Conservation (phyloP, 1,140 invertebrate species). For the Drosophila rhopaloa region DNA sequence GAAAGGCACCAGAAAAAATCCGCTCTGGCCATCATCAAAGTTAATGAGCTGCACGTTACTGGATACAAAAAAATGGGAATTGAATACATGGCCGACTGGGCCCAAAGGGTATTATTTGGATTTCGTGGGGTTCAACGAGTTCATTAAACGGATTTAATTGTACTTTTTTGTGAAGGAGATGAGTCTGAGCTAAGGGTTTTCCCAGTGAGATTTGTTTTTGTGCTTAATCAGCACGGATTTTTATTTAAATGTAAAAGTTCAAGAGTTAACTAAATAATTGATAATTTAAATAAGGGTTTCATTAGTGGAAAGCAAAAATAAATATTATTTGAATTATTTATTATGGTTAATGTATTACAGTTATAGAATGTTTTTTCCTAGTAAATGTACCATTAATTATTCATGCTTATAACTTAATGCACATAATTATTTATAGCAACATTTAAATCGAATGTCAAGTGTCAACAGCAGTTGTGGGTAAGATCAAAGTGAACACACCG, state of each 20-base stretch:
- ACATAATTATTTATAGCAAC: conserved; percentile 5
- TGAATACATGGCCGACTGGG: conserved; percentile 23
- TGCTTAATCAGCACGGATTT: conserved; percentile 25
- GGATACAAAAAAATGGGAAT: conserved; percentile 18
- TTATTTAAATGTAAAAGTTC: not conserved
- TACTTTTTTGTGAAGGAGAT: conserved; percentile 27
- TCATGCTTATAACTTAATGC: conserved; percentile 13
- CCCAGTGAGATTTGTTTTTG: conserved; percentile 29
- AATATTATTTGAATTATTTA: no score
- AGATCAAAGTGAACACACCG: conserved; percentile 32
- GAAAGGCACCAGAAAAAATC: conserved; percentile 26
- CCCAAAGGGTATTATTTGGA: conserved; percentile 66
- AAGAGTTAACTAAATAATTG: not conserved
- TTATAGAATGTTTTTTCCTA: no score
- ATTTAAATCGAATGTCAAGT: conserved; percentile 19
- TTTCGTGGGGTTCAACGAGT: conserved; percentile 68
- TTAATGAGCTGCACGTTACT: conserved; percentile 67
- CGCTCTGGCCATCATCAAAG: conserved; percentile 55
- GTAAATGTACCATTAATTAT: not conserved
- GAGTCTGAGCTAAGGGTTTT: conserved; percentile 21
- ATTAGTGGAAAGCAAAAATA: no score
- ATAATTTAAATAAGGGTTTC: not conserved
- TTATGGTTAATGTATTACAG: no score
- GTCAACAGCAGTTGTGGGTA: conserved; percentile 27
- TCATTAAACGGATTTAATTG: conserved; percentile 80